Evolutionary conservation across 2,888 invertebrate species (phyloP).

Genomic region (Caenorhabditis drosophilae): DNA sequence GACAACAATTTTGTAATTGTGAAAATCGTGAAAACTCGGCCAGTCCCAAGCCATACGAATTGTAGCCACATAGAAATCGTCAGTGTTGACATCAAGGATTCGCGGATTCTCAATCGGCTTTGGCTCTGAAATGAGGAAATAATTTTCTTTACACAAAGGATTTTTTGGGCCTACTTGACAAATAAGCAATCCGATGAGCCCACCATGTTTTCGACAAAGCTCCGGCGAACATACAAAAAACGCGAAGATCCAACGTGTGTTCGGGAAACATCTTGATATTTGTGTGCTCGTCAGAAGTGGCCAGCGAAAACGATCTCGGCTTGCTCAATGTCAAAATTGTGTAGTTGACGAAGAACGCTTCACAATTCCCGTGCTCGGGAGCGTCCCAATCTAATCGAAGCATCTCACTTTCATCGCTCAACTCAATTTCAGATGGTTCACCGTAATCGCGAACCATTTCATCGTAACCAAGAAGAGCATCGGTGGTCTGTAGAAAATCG

Average conservation of each 20-base stretch:
- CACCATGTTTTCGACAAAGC: slow-evolving; percentile 62
- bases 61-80: slow-evolving; percentile 63
- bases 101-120: slow-evolving; percentile 50
- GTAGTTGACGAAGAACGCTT: slow-evolving; percentile 63
- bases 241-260: slow-evolving; percentile 61
- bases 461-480: slow-evolving; percentile 10
- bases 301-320: slow-evolving; percentile 51
- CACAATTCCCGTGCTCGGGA: slow-evolving; percentile 59
- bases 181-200: slow-evolving; percentile 59
- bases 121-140: slow-evolving; percentile 64
- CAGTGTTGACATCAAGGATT: slow-evolving; percentile 49
- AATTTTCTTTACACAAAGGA: too few species aligned
- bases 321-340: slow-evolving; percentile 53
- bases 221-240: slow-evolving; percentile 64
- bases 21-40: slow-evolving; percentile 51
- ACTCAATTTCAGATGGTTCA: slow-evolving; percentile 34
- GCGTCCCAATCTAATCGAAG: slow-evolving; percentile 60
- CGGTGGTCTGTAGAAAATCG: slow-evolving; percentile 9
- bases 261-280: slow-evolving; percentile 56
- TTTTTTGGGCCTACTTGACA: slow-evolving; percentile 60
- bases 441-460: slow-evolving; percentile 47
- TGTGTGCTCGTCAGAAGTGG: slow-evolving; percentile 42
- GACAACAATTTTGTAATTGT: slow-evolving; percentile 54
- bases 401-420: slow-evolving; percentile 35
- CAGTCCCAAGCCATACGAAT: slow-evolving; percentile 57